These are phyloP conservation scores for Caradrina kadenii DNA, from an alignment of 2,888 invertebrate genomes.

Conservation along the genomic window DNA sequence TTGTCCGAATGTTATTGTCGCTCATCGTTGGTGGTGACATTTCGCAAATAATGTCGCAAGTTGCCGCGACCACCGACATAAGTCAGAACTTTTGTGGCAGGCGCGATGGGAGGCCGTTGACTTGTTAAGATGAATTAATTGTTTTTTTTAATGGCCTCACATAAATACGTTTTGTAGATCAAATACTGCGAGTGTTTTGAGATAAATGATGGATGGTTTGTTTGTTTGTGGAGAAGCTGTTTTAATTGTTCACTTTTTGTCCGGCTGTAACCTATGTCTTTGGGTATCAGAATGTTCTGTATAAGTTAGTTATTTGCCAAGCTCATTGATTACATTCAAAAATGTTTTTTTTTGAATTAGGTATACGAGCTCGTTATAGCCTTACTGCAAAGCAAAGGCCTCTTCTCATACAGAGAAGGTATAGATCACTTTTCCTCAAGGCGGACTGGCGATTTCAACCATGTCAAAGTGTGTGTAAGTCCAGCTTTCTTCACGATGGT, in stretches of 20 bases:
- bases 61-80: constrained; percentile 70
- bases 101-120: constrained; percentile 66
- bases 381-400: too few relatives aligned
- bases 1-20: constrained; percentile 71
- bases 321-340: too few relatives aligned
- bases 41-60: constrained; percentile 78
- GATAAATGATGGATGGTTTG: constrained; percentile 39
- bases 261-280: background rate
- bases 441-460: too few relatives aligned
- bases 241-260: constrained; percentile 15
- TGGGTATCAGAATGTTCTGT: background rate
- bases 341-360: too few relatives aligned
- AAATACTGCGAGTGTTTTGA: constrained; percentile 37
- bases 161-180: constrained; percentile 51
- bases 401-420: too few relatives aligned
- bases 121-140: constrained; percentile 67
- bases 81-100: constrained; percentile 74
- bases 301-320: background rate
- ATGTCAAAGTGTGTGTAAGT: too few relatives aligned
- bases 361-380: too few relatives aligned
- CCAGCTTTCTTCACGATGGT: too few relatives aligned
- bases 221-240: constrained; percentile 16
- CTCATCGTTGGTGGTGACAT: constrained; percentile 80
- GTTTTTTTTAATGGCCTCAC: constrained; percentile 49
- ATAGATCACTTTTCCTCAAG: too few relatives aligned